Conservation (phyloP, 2,888 invertebrate species). For the Amphipoea oculea region DNA sequence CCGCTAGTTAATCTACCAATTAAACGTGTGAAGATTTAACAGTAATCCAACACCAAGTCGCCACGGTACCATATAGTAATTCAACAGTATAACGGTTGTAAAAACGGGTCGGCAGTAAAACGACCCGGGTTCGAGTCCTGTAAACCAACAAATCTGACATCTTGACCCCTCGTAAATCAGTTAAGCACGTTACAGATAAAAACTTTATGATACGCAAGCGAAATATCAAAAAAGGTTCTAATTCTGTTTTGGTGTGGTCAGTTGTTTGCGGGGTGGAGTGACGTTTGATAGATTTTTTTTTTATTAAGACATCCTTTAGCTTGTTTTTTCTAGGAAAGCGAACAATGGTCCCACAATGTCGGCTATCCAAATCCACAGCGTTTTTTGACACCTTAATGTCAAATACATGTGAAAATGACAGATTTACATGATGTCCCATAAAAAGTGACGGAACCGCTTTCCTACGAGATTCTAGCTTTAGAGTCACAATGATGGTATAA, state of each 20-base stretch:
- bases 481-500: background rate
- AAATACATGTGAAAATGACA: background rate
- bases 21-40: slow-evolving; percentile 74
- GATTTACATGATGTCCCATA: background rate
- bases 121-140: slow-evolving; percentile 85
- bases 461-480: background rate
- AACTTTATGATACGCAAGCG: slow-evolving; percentile 82
- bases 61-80: slow-evolving; percentile 61
- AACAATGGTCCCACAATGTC: background rate
- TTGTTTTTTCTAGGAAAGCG: background rate
- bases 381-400: background rate
- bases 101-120: slow-evolving; percentile 84
- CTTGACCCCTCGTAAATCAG: slow-evolving; percentile 90
- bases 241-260: slow-evolving; percentile 19
- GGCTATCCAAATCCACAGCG: background rate
- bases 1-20: slow-evolving; percentile 68
- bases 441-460: background rate
- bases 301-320: background rate
- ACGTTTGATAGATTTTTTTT: background rate
- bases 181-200: slow-evolving; percentile 89
- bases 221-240: slow-evolving; percentile 73
- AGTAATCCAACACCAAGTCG: slow-evolving; percentile 64
- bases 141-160: slow-evolving; percentile 90
- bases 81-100: slow-evolving; percentile 82
- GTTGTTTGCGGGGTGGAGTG: background rate